These are phyloP conservation scores for Caradrina kadenii DNA, from an alignment of 2,888 invertebrate genomes.

Conservation along the genomic window DNA sequence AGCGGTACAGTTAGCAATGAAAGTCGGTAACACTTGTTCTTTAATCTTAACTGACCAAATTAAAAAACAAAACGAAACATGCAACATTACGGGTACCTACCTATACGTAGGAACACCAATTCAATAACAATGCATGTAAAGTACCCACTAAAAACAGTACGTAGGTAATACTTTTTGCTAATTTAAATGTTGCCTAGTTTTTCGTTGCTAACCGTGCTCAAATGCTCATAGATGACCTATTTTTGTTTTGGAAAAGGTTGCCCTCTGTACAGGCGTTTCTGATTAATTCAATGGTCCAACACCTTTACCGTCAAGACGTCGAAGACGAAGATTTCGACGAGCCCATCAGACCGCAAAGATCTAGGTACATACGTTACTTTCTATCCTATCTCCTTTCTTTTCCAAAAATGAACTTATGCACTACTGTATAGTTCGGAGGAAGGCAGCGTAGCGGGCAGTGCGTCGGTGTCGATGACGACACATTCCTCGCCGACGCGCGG, in stretches of 20 bases:
- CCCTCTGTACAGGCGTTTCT: conserved; percentile 50
- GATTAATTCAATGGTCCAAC: conserved; percentile 53
- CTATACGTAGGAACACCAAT: neutral
- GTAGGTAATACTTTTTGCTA: neutral
- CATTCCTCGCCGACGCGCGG: conserved; percentile 92
- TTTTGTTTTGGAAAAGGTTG: conserved; percentile 45
- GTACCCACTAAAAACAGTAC: neutral
- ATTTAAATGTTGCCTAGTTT: neutral
- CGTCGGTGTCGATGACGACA: conserved; percentile 92
- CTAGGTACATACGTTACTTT: conserved; percentile 53
- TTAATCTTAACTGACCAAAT: neutral
- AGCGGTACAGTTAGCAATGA: conserved; percentile 36
- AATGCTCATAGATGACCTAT: conserved; percentile 38
- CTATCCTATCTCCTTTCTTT: conserved; percentile 31
- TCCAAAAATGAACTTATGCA: conserved; percentile 36
- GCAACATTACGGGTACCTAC: neutral
- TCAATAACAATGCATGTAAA: neutral
- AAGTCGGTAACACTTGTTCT: conserved; percentile 28
- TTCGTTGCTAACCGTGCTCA: conserved; percentile 34
- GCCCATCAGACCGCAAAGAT: conserved; percentile 20
- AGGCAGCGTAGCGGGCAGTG: conserved; percentile 92
- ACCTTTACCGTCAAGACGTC: conserved; percentile 52
- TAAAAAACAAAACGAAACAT: neutral
- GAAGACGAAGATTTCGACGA: conserved; percentile 47
- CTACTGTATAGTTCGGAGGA: conserved; percentile 91